Base-by-base conservation (phyloP, 2,797 vertebrate genomes). In the Danio jaintianensis region DNA sequence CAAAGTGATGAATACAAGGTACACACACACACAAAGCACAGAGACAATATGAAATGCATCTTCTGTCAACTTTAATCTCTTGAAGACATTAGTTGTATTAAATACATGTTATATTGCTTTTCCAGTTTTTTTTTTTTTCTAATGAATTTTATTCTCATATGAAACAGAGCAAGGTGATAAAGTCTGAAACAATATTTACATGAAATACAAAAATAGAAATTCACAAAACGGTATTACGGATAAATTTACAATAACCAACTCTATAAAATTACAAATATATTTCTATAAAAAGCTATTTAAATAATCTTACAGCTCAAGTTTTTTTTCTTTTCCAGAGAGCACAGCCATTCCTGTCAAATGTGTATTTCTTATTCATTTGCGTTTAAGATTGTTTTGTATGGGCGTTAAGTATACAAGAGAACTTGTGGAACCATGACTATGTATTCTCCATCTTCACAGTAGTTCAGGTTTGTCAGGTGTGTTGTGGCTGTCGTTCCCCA, bases 141-240 rank as follows among this genome's bases (percentile, higher is more conserved):
- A 86, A 79, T 47, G 45, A 84, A 86, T 90, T 88, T 90, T 89
- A 90, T 74, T 84, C 82, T 78, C 50, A 82, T 64, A 62, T 67
- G 13, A 82, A 86, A 84, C 83, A 82, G 75, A 83, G 79, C 76
- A 82, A 86, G 18, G 71, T 67, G 84, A 90, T 86, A 89, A 68
- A 90, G 86, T 90, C 82, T 89, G 63, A 87, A 87, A 87, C 87
- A 83, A 86, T 92, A 94, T 94, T 91, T 94, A 95, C 93, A 94
- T 64, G 82, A 91, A 87, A 93, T 98, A 99, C 92, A 98, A 98
- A 98, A 98, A 99, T 97, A 98, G 95, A 98, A 95, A 80, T 96
- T 95, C 92, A 93, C 88, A 88, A 90, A 92, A 93, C 90, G 89
- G 85, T 75, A 86, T 92, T 92, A 91, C 66, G 80, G 72, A 90